phyloP scores from a whole-genome alignment of 2,888 invertebrate genomes.

The Stomorhina lunata region DNA sequence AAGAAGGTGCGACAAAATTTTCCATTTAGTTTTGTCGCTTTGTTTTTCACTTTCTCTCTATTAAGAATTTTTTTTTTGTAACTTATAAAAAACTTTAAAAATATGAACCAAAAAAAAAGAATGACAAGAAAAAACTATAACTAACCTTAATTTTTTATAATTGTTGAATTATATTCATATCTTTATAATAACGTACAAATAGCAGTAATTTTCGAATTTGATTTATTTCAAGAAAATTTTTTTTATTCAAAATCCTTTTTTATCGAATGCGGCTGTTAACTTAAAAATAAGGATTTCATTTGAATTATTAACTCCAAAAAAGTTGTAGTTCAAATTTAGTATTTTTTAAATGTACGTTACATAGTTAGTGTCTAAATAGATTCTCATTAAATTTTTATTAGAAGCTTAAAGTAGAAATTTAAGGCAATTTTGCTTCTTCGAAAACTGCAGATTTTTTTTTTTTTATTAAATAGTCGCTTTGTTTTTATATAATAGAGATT shows the following conservation, averaged over 20 bases:
- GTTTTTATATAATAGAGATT: too few species aligned
- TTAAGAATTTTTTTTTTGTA: too few species aligned
- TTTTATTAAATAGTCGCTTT: neutral
- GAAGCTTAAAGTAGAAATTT: constrained; percentile 35
- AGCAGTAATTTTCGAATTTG: constrained; percentile 47
- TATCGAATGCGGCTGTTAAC: constrained; percentile 50
- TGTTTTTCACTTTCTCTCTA: constrained; percentile 48
- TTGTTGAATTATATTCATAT: too few species aligned
- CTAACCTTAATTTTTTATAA: constrained; percentile 22
- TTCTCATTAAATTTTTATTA: neutral
- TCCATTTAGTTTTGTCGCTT: constrained; percentile 75
- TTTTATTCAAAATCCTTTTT: constrained; percentile 4
- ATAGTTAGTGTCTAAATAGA: neutral
- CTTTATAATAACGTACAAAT: constrained; percentile 40
- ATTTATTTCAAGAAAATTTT: constrained; percentile 19
- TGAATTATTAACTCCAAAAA: constrained; percentile 26
- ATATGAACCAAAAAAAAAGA: constrained; percentile 65
- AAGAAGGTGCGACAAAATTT: constrained; percentile 80
- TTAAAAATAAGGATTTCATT: constrained; percentile 32
- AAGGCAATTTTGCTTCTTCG: neutral
- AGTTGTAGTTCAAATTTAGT: constrained; percentile 17
- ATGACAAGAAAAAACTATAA: constrained; percentile 43
- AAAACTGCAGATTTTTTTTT: neutral
- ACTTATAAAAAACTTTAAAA: constrained; percentile 19
- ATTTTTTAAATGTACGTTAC: constrained; percentile 4